Conservation (phyloP, 2,888 invertebrate species). For the Plutella xylostella region DNA sequence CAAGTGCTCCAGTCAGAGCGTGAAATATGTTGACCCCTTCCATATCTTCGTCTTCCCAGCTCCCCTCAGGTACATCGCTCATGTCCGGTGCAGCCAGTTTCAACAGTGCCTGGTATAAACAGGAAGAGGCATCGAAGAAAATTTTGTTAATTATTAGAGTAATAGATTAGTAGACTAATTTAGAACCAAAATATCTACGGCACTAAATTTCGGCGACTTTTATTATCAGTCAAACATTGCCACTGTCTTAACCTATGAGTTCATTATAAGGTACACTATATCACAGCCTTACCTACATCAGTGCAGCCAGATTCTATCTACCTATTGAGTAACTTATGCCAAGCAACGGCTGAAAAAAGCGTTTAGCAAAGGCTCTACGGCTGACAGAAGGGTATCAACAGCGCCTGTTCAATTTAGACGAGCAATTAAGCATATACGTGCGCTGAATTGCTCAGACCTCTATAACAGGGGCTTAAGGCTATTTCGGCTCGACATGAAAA, state of each 20-base stretch:
- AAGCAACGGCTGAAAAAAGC: too few relatives aligned
- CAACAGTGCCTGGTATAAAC: conserved; percentile 47
- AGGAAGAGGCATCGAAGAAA: not conserved
- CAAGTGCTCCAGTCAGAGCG: conserved; percentile 32
- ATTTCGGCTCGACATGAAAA: conserved; percentile 6
- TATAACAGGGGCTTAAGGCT: conserved; percentile 3
- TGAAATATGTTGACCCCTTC: conserved; percentile 41
- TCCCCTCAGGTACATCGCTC: conserved; percentile 32
- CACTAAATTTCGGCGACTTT: too few relatives aligned
- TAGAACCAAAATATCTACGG: too few relatives aligned
- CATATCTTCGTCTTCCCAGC: conserved; percentile 41
- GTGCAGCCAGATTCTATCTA: too few relatives aligned
- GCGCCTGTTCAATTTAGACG: conserved; percentile 44
- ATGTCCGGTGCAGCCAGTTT: conserved; percentile 56
- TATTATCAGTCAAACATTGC: too few relatives aligned
- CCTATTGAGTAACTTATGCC: too few relatives aligned
- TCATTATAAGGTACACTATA: too few relatives aligned
- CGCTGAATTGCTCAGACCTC: not conserved
- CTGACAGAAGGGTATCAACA: conserved; percentile 50
- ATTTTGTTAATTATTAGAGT: too few relatives aligned
- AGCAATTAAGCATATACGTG: conserved; percentile 31
- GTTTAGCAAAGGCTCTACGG: too few relatives aligned
- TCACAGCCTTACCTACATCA: too few relatives aligned
- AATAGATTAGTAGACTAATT: too few relatives aligned
- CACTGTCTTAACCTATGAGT: too few relatives aligned